phyloP scores from a whole-genome alignment of 2,888 invertebrate genomes.

The Cantharis flavilabris region DNA sequence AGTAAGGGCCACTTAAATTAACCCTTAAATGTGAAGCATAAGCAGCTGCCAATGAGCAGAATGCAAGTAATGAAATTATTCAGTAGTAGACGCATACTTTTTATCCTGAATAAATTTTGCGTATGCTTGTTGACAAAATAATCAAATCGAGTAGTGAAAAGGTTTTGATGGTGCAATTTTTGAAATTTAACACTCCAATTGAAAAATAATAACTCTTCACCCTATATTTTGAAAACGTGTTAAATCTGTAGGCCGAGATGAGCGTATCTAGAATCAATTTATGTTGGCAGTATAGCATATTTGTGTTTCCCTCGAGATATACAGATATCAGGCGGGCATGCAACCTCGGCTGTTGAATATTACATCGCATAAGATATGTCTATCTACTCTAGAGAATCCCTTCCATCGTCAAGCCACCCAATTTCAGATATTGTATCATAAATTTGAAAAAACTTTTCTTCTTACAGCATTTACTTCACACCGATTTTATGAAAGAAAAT shows the following conservation, averaged over 20 bases:
- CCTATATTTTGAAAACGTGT: slow-evolving; percentile 51
- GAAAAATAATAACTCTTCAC: slow-evolving; percentile 49
- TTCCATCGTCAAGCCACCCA: slow-evolving; percentile 21
- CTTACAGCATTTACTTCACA: slow-evolving; percentile 4
- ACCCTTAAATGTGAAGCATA: neutral
- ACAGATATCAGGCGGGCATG: slow-evolving; percentile 47
- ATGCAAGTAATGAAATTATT: neutral
- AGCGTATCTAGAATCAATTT: slow-evolving; percentile 56
- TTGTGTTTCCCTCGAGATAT: slow-evolving; percentile 54
- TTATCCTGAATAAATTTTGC: neutral
- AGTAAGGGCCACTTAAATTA: slow-evolving; percentile 10
- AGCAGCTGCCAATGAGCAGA: neutral
- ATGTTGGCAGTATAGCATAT: slow-evolving; percentile 57
- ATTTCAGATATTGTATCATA: slow-evolving; percentile 28
- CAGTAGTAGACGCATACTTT: neutral
- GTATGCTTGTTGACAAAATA: neutral
- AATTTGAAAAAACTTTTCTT: slow-evolving; percentile 20
- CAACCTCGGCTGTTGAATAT: slow-evolving; percentile 47
- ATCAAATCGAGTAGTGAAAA: neutral
- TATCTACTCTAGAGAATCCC: slow-evolving; percentile 27
- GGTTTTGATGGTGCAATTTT: neutral
- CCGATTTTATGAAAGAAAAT: neutral
- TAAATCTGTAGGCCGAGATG: slow-evolving; percentile 51
- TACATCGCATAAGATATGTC: slow-evolving; percentile 40
- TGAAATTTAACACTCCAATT: slow-evolving; percentile 16